A percentile compares a stretch with the other conserved stretches of the same genome.
Evolutionary conservation across 2,113 vertebrate species (phyloP).

Genomic region (Cygnus buccinator): DNA sequence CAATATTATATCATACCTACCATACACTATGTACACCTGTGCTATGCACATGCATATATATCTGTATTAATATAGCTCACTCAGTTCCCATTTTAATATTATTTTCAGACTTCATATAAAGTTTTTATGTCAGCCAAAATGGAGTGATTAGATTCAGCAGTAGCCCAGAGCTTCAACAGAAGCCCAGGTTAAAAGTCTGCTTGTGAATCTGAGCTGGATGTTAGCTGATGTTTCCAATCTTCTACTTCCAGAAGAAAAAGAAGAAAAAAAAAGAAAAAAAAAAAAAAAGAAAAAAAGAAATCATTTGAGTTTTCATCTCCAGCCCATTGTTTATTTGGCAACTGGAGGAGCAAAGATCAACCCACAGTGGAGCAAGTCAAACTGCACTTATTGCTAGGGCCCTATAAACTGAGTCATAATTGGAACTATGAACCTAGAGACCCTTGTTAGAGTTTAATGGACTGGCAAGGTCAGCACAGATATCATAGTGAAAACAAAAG

Average conservation of each 20-base stretch:
- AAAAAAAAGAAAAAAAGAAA: not conserved
- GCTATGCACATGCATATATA: not conserved
- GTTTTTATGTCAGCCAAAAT: not conserved
- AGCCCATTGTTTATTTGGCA: not conserved
- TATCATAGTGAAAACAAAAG: conserved; percentile 42
- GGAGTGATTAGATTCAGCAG: not conserved
- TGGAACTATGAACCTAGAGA: conserved; percentile 37
- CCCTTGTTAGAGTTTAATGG: conserved; percentile 59
- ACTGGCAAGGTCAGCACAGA: conserved; percentile 33
- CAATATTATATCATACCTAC: not conserved
- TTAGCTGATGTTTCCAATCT: not conserved
- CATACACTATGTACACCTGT: not conserved
- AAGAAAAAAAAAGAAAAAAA: not conserved
- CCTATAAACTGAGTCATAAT: conserved; percentile 44
- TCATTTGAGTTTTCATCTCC: not conserved
- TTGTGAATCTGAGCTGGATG: not conserved
- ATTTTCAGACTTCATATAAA: not conserved
- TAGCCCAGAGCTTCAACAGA: not conserved
- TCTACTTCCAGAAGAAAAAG: not conserved
- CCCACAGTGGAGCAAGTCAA: not conserved
- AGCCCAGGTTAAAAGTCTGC: not conserved
- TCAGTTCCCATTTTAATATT: not conserved
- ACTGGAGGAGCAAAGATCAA: conserved; percentile 33
- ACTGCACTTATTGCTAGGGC: not conserved
- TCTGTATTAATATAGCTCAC: not conserved